A percentile compares a stretch with the other conserved stretches of the same genome.
These are phyloP conservation scores for Venustoraphidia nigricollis DNA, from an alignment of 2,888 invertebrate species.

Conservation along the genomic window DNA sequence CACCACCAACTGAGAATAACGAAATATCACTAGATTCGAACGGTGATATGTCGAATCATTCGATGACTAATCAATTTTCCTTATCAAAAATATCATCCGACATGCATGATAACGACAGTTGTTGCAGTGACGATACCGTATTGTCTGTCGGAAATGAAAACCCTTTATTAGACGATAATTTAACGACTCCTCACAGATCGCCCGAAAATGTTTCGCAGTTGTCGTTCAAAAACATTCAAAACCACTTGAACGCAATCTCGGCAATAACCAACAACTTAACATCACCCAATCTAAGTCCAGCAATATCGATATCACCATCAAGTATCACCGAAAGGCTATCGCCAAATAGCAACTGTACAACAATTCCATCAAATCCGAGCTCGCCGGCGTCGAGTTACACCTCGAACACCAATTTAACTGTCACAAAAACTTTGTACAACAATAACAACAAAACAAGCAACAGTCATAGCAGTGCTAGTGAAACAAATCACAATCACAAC, in stretches of 20 bases:
- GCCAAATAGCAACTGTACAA: no score
- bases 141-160: slow-evolving; percentile 69
- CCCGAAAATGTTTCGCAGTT: slow-evolving; percentile 20
- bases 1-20: slow-evolving; percentile 1
- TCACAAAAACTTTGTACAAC: slow-evolving; percentile 12
- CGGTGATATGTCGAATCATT: slow-evolving; percentile 5
- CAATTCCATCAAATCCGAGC: neutral
- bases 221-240: slow-evolving; percentile 49
- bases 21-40: slow-evolving; percentile 4
- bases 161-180: slow-evolving; percentile 20
- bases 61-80: slow-evolving; percentile 1
- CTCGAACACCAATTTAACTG: slow-evolving; percentile 15
- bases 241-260: slow-evolving; percentile 50
- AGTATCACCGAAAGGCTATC: no score
- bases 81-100: slow-evolving; percentile 17
- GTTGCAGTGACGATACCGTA: slow-evolving; percentile 64
- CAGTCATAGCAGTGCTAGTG: slow-evolving; percentile 18
- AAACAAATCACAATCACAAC: slow-evolving; percentile 17
- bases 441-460: slow-evolving; percentile 21
- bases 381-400: neutral
- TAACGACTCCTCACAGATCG: slow-evolving; percentile 6
- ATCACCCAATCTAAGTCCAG: slow-evolving; percentile 26
- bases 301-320: slow-evolving; percentile 16
- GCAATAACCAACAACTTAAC: slow-evolving; percentile 42
- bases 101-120: slow-evolving; percentile 42